Conservation (phyloP, 2,888 invertebrate genomes). For the Tromatobia lineatoria region DNA sequence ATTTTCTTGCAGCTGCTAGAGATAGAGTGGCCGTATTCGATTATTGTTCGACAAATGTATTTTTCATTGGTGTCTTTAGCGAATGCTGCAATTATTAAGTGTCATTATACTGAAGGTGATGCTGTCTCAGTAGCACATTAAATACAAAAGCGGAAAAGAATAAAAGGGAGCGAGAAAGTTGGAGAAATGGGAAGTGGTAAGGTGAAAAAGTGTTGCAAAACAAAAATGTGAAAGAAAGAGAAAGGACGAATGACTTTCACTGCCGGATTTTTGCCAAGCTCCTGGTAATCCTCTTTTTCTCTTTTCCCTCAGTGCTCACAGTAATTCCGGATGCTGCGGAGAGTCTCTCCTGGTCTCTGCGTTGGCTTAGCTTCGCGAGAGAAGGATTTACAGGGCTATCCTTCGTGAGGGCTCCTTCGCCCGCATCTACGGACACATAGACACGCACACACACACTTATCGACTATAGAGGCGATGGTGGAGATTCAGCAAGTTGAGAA, state of each 20-base stretch:
- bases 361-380: slow-evolving; percentile 47
- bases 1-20: too few relatives aligned
- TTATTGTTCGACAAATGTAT: too few relatives aligned
- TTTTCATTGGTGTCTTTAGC: too few relatives aligned
- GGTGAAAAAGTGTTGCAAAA: not conserved
- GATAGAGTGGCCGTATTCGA: too few relatives aligned
- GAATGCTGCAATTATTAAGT: too few relatives aligned
- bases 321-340: slow-evolving; percentile 48
- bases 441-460: slow-evolving; percentile 29
- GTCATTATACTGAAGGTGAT: too few relatives aligned
- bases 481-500: not conserved
- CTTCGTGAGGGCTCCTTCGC: slow-evolving; percentile 56
- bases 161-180: not conserved
- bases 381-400: slow-evolving; percentile 64
- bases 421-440: slow-evolving; percentile 27
- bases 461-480: slow-evolving; percentile 18
- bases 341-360: slow-evolving; percentile 30
- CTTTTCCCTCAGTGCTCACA: not conserved
- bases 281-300: slow-evolving; percentile 45
- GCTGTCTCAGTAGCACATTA: not conserved
- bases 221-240: slow-evolving; percentile 9
- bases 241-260: slow-evolving; percentile 17
- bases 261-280: slow-evolving; percentile 42
- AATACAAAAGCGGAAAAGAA: not conserved
- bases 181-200: not conserved